A percentile compares a stretch with the other conserved stretches of the same genome.
These are phyloP conservation scores for Plectropomus leopardus DNA, from an alignment of 2,113 vertebrate species.

Conservation along the genomic window DNA sequence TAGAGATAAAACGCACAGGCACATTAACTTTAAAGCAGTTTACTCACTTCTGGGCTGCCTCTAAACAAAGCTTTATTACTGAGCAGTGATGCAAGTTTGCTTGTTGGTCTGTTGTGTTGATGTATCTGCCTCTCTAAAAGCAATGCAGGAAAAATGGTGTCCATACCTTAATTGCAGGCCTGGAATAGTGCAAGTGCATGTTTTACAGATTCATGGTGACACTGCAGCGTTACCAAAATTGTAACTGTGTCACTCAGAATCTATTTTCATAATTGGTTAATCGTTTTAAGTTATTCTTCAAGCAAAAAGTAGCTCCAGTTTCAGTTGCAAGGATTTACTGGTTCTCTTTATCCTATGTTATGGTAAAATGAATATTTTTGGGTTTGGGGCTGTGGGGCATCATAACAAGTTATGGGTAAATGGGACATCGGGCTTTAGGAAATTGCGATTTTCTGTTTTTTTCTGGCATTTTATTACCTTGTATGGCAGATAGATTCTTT, in stretches of 20 bases:
- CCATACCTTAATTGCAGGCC: background rate
- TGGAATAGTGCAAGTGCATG: background rate
- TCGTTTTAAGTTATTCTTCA: background rate
- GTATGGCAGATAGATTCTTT: too few relatives aligned
- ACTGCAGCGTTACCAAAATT: background rate
- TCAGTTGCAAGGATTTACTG: background rate
- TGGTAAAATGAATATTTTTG: background rate
- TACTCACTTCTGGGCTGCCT: constrained; percentile 60
- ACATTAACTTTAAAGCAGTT: constrained; percentile 81
- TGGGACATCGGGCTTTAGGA: background rate
- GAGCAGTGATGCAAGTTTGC: constrained; percentile 37
- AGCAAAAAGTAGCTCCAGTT: background rate
- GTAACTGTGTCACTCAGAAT: background rate
- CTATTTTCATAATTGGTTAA: background rate
- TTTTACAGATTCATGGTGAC: constrained; percentile 2
- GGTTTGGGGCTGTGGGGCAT: background rate
- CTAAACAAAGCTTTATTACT: constrained; percentile 60
- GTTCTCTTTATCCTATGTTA: background rate
- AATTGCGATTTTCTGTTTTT: background rate
- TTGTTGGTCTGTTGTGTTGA: constrained; percentile 16
- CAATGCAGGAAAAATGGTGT: too few relatives aligned
- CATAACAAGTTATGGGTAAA: background rate
- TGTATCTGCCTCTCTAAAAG: background rate
- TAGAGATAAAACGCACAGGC: constrained; percentile 75
- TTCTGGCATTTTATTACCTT: background rate